A percentile compares a stretch with the other conserved stretches of the same genome.
Evolutionary conservation across 2,797 vertebrate species (phyloP).

Genomic region (Danio tinwini): DNA sequence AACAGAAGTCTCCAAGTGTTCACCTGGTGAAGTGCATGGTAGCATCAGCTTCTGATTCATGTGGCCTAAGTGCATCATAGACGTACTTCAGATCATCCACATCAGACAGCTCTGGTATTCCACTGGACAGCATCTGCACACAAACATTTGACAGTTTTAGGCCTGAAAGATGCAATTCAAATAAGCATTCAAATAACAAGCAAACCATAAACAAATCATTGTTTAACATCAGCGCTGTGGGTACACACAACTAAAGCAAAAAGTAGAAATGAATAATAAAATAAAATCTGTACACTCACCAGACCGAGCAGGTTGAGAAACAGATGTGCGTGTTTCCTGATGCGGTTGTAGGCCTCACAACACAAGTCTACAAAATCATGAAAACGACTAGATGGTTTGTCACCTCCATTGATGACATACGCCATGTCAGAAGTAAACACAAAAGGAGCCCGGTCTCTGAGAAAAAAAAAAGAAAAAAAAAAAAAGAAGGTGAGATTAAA

Average conservation of each 20-base stretch:
- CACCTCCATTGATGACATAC: slow-evolving; percentile 96
- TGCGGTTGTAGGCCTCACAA: slow-evolving; percentile 97
- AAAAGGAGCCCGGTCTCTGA: slow-evolving; percentile 94
- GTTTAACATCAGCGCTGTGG: background rate
- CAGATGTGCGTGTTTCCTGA: slow-evolving; percentile 95
- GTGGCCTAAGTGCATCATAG: slow-evolving; percentile 91
- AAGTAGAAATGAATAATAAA: background rate
- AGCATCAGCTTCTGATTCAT: slow-evolving; percentile 92
- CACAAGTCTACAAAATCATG: slow-evolving; percentile 98
- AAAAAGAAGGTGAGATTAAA: background rate
- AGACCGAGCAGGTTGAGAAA: slow-evolving; percentile 95
- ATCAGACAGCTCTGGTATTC: slow-evolving; percentile 93
- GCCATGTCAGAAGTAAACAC: slow-evolving; percentile 99
- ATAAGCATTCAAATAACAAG: background rate
- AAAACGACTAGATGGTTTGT: slow-evolving; percentile 96
- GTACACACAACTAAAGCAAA: background rate
- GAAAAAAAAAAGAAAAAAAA: background rate
- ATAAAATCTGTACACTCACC: slow-evolving; percentile 75
- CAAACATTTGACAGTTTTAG: background rate
- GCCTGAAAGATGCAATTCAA: background rate
- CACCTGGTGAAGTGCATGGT: slow-evolving; percentile 98
- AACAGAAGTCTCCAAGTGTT: background rate
- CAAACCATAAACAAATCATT: background rate
- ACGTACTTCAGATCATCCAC: slow-evolving; percentile 95
- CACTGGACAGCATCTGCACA: slow-evolving; percentile 93